Base-by-base conservation (phyloP, 2,113 vertebrate genomes). In the Nycticryphes semicollaris region DNA sequence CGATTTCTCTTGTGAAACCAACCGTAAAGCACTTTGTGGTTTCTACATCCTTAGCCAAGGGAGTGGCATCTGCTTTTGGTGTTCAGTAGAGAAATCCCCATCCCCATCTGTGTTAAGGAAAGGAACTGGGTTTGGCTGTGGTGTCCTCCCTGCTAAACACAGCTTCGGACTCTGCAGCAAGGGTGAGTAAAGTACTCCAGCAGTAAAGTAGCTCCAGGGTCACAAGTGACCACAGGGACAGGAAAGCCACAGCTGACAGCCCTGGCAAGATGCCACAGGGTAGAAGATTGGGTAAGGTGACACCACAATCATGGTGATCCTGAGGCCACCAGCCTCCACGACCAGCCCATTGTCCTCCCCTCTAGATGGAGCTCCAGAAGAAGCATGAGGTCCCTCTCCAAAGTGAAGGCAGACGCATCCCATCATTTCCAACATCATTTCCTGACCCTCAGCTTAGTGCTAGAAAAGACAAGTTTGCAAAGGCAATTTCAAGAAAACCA, bases 291-390 rank as follows among this genome's bases (percentile, higher is more conserved):
- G 53, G 21, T 33, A 14, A 85, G 62, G 62, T 43, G n/a, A 60
- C 43, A 51, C 9, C 31, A 63, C 25, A 59, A 37, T 56, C 23
- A 7, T 14, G 53, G 72, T 69, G 66, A 35, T 7, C 15, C n/a
- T 24, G 19, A 83, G 63, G 82, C 37, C 85, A 89, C 53, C 74
- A 78, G 30, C 6, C 68, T 63, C 53, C 39, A 16, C 0, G 2
- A 25, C 50, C 41, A 74, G 54, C 35, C 93, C 70, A 63, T 27
- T 63, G 39, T 89, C 91, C 56, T 93, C 7, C 69, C 82, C 87
- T 85, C 84, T 77, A 93, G 82, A 77, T 66, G 84, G 92, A 96
- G 87, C 93, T 93, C 81, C 94, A 91, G 89, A 73, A 93, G 78
- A 95, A 95, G 77, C 53, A 77, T 79, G 66, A 91, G 35, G 28